These are phyloP conservation scores for Lemur catta DNA, from an alignment of 2,797 vertebrate species.

Conservation along the genomic window DNA sequence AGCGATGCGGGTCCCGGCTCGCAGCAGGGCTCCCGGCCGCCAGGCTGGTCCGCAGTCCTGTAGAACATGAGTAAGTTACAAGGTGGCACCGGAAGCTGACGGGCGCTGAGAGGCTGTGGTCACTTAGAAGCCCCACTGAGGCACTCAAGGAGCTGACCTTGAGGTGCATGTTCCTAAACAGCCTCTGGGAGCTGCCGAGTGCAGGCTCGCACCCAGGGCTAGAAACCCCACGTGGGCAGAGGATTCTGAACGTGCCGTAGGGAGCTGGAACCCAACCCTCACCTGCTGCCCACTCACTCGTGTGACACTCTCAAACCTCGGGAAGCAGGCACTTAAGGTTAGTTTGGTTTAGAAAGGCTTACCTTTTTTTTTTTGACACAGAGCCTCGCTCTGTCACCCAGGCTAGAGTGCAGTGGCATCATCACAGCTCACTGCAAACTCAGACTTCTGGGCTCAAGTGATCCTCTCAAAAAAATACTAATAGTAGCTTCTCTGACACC, in stretches of 20 bases:
- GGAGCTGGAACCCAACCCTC: no score
- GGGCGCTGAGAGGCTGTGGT: not conserved
- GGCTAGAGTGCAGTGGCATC: no score
- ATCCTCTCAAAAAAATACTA: no score
- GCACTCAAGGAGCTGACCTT: not conserved
- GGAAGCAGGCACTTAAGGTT: not conserved
- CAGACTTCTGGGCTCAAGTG: no score
- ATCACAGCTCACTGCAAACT: no score
- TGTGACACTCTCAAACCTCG: not conserved
- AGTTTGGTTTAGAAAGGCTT: not conserved
- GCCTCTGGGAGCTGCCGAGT: not conserved
- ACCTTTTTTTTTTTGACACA: no score
- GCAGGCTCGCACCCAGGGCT: rapidly evolving
- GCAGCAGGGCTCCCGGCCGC: not conserved
- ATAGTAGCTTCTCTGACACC: not conserved
- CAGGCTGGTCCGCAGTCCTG: not conserved
- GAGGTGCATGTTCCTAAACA: no score
- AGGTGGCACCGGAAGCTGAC: not conserved
- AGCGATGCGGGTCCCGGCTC: not conserved
- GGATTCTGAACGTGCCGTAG: not conserved
- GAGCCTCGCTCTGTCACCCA: no score
- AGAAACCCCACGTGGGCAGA: no score
- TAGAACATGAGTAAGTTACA: not conserved
- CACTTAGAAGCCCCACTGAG: not conserved
- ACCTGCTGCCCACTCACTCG: no score